phyloP scores from a whole-genome alignment of 1,140 invertebrate species.

The Hesperophylax magnus region DNA sequence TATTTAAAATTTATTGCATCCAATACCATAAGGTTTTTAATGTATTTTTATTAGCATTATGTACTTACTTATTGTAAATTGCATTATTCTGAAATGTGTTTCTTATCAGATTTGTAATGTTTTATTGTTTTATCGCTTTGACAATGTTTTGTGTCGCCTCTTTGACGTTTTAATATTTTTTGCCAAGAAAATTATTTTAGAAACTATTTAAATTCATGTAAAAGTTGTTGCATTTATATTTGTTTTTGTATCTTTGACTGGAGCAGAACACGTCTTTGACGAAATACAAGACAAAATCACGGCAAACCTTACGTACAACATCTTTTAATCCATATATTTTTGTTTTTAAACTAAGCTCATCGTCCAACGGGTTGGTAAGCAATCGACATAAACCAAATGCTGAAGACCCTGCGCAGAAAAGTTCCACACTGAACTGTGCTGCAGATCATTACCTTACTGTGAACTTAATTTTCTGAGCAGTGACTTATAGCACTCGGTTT shows the following conservation, averaged over 20 bases:
- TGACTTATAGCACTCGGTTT: too few species aligned
- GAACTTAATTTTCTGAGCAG: too few species aligned
- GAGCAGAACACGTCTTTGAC: conserved; percentile 26
- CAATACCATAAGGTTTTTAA: not conserved
- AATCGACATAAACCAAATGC: too few species aligned
- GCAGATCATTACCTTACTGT: too few species aligned
- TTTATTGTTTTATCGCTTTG: conserved; percentile 10
- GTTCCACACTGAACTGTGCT: too few species aligned
- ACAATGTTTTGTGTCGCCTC: not conserved
- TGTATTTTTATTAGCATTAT: not conserved
- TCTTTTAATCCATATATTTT: too few species aligned
- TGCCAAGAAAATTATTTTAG: conserved; percentile 14
- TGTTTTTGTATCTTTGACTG: conserved; percentile 30
- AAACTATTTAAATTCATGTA: conserved; percentile 10
- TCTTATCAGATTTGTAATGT: conserved; percentile 10
- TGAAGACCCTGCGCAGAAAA: too few species aligned
- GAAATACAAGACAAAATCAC: not conserved
- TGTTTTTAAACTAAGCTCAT: too few species aligned
- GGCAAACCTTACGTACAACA: not conserved
- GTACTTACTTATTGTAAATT: conserved; percentile 1
- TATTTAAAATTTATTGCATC: conserved; percentile 10
- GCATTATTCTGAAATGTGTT: not conserved
- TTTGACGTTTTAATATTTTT: conserved; percentile 1
- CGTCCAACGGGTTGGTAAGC: too few species aligned
- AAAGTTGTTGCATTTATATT: conserved; percentile 14